Evolutionary conservation across 2,888 invertebrate species (phyloP).

Genomic region (Autographa pulchrina): DNA sequence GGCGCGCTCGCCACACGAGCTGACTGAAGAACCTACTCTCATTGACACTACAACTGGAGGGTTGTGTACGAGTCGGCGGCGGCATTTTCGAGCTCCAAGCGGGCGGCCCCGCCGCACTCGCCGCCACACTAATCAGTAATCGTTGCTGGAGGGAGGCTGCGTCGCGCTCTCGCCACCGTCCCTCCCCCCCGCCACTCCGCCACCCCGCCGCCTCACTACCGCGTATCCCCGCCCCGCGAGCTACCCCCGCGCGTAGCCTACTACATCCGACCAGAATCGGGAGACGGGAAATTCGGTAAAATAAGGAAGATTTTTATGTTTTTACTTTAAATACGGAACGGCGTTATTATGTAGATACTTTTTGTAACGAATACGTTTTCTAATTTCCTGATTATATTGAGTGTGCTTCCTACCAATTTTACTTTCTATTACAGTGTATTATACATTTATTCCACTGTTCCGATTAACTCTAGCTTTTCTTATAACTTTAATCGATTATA

Average conservation of each 20-base stretch:
- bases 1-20: conserved; percentile 47
- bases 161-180: conserved; percentile 76
- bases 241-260: conserved; percentile 79
- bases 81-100: conserved; percentile 77
- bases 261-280: conserved; percentile 67
- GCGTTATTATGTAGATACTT: conserved; percentile 39
- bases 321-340: conserved; percentile 32
- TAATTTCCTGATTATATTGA: conserved; percentile 31
- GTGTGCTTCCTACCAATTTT: conserved; percentile 7
- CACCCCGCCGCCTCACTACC: conserved; percentile 60
- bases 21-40: conserved; percentile 48
- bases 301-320: conserved; percentile 52
- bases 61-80: conserved; percentile 69
- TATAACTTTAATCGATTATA: background rate
- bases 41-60: conserved; percentile 60
- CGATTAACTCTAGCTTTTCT: background rate
- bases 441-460: background rate
- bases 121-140: conserved; percentile 90
- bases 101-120: conserved; percentile 83
- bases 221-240: conserved; percentile 55
- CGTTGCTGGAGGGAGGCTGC: conserved; percentile 89
- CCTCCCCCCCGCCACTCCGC: conserved; percentile 62
- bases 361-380: conserved; percentile 44
- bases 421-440: background rate
- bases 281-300: conserved; percentile 68